Conservation (phyloP, 2,113 vertebrate species). For the Ophiodon elongatus region DNA sequence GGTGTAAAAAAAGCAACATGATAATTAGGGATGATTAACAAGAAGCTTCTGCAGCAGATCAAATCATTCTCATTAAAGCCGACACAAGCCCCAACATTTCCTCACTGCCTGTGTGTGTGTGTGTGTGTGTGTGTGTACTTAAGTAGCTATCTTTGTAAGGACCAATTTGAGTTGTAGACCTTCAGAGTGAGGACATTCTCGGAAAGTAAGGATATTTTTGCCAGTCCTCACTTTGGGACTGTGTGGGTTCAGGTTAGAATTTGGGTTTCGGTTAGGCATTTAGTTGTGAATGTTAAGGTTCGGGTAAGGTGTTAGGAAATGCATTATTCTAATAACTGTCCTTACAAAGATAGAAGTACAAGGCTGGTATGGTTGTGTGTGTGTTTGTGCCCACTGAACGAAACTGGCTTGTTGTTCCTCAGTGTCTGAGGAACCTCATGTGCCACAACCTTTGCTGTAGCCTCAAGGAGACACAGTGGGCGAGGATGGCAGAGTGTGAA, state of each 20-base stretch:
- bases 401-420: slow-evolving; percentile 26
- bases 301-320: neutral
- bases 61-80: slow-evolving; percentile 49
- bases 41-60: slow-evolving; percentile 38
- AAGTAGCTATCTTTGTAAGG: too few relatives aligned
- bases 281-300: too few relatives aligned
- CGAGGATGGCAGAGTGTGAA: neutral
- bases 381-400: neutral
- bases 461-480: slow-evolving; percentile 17
- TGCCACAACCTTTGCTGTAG: slow-evolving; percentile 14
- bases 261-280: too few relatives aligned
- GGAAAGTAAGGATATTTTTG: too few relatives aligned
- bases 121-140: neutral
- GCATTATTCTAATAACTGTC: neutral
- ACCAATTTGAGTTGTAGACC: too few relatives aligned
- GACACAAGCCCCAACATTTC: slow-evolving; percentile 35
- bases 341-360: neutral
- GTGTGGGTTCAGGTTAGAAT: too few relatives aligned
- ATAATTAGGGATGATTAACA: slow-evolving; percentile 49
- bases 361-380: slow-evolving; percentile 1
- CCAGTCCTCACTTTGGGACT: too few relatives aligned
- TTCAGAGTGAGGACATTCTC: too few relatives aligned
- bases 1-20: slow-evolving; percentile 33
- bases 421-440: slow-evolving; percentile 24
- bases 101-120: neutral